Conservation (phyloP, 1,140 invertebrate genomes). For the Pectinophora gossypiella region DNA sequence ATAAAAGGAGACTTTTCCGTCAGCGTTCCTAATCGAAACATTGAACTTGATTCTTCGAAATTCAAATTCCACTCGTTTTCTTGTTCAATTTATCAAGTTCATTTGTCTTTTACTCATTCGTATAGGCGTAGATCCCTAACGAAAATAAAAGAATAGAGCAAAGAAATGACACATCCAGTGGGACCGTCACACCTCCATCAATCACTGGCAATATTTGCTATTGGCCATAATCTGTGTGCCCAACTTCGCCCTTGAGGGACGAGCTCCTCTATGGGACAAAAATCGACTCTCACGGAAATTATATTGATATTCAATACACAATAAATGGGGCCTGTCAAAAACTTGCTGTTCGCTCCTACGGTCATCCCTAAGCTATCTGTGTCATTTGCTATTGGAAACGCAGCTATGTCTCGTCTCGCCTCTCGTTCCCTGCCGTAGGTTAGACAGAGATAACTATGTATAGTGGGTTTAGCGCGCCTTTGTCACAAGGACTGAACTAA, state of each 20-base stretch:
- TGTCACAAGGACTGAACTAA: slow-evolving; percentile 74
- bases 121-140: slow-evolving; percentile 12
- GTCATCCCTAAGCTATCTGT: slow-evolving; percentile 74
- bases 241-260: slow-evolving; percentile 59
- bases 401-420: slow-evolving; percentile 33
- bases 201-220: slow-evolving; percentile 67
- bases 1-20: too few relatives aligned
- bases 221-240: slow-evolving; percentile 67
- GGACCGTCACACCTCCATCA: slow-evolving; percentile 32
- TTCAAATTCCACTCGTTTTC: neutral
- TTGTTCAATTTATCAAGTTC: neutral
- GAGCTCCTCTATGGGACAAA: slow-evolving; percentile 59
- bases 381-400: slow-evolving; percentile 73
- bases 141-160: slow-evolving; percentile 22
- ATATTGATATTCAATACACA: slow-evolving; percentile 77
- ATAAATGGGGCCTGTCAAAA: slow-evolving; percentile 75
- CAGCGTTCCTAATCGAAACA: too few relatives aligned
- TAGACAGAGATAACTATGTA: slow-evolving; percentile 51
- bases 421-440: slow-evolving; percentile 25
- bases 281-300: slow-evolving; percentile 73
- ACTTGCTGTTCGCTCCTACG: slow-evolving; percentile 74
- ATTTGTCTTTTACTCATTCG: neutral
- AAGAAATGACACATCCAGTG: slow-evolving; percentile 30
- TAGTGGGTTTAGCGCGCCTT: slow-evolving; percentile 67
- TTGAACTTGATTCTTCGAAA: too few relatives aligned